These are phyloP conservation scores for Microtus montanus DNA, from an alignment of 2,113 vertebrate species.

Conservation along the genomic window DNA sequence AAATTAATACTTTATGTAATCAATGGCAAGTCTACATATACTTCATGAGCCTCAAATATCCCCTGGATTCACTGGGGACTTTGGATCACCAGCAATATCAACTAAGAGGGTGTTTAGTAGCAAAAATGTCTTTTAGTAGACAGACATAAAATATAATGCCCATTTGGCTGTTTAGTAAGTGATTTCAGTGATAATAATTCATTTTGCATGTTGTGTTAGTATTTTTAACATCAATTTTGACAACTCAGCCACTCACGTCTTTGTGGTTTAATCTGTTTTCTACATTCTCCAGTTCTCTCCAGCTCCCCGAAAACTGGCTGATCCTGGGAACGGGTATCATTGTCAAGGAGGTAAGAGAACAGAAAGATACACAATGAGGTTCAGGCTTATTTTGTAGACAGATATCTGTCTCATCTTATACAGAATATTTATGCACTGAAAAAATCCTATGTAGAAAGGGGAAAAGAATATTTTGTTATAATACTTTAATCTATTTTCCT, in stretches of 20 bases:
- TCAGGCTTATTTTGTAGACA: neutral
- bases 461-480: slow-evolving; percentile 17
- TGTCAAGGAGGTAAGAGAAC: neutral
- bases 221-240: slow-evolving; percentile 19
- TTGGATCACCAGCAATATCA: neutral
- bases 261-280: neutral
- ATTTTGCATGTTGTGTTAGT: neutral
- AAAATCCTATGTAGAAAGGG: neutral
- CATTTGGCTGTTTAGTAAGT: slow-evolving; percentile 3
- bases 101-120: neutral
- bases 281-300: neutral
- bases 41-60: neutral
- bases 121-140: neutral
- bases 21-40: neutral
- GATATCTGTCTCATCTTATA: neutral
- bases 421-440: neutral
- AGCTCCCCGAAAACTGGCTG: neutral
- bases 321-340: neutral
- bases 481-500: neutral
- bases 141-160: neutral
- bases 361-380: neutral
- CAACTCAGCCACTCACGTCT: neutral
- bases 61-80: neutral
- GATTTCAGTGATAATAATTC: neutral
- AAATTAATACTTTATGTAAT: neutral